These are phyloP conservation scores for Orientallactaga bullata DNA, from an alignment of 2,113 vertebrate species.

Conservation along the genomic window DNA sequence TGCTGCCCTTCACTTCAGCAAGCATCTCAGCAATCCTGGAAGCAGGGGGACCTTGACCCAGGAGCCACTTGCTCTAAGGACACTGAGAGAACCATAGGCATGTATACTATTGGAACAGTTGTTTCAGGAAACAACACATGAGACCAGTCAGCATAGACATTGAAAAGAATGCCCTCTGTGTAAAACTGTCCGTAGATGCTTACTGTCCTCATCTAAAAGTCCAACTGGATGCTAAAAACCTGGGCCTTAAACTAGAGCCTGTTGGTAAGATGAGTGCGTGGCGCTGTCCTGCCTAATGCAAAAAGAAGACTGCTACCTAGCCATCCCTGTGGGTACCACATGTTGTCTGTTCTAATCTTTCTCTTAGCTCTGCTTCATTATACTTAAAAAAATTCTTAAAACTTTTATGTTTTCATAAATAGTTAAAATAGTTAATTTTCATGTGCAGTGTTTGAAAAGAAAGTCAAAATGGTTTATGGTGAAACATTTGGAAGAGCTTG, in stretches of 20 bases:
- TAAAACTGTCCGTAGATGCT: background rate
- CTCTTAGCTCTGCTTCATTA: conserved; percentile 1
- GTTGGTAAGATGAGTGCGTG: too few relatives aligned
- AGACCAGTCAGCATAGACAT: background rate
- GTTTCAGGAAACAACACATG: background rate
- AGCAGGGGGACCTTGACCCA: background rate
- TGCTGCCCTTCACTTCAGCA: background rate
- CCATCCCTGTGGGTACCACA: too few relatives aligned
- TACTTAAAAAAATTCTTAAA: background rate
- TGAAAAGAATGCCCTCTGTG: background rate
- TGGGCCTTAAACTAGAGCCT: background rate
- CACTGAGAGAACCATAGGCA: background rate
- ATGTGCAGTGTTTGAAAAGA: conserved; percentile 6
- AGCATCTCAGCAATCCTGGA: background rate
- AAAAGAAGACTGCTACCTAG: background rate
- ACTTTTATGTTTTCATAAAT: background rate
- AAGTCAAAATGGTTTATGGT: conserved; percentile 28
- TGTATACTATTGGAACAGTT: background rate
- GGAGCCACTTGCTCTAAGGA: conserved; percentile 9
- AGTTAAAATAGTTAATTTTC: background rate
- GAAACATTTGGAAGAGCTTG: conserved; percentile 19
- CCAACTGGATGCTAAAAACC: background rate
- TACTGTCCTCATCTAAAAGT: background rate
- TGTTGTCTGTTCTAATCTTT: background rate
- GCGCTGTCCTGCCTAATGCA: background rate